phyloP scores from a whole-genome alignment of 2,797 vertebrate species.

The Urocyon cinereoargenteus region DNA sequence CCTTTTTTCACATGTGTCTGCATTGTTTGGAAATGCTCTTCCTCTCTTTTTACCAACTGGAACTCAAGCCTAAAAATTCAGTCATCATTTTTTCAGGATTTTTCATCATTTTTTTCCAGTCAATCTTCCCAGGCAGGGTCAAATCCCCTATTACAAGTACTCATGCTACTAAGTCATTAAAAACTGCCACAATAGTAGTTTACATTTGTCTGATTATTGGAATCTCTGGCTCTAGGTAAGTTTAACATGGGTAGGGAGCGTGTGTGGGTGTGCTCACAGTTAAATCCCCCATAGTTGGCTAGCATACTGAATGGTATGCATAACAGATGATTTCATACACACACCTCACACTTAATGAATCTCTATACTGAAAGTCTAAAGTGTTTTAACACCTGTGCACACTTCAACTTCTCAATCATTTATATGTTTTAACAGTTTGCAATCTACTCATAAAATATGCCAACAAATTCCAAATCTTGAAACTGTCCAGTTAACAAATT shows the following conservation, averaged over 20 bases:
- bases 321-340: not conserved
- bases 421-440: not conserved
- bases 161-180: not conserved
- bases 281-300: not conserved
- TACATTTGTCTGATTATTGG: not conserved
- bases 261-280: not conserved
- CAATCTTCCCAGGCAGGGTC: not conserved
- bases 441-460: not conserved
- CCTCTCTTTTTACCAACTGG: not conserved
- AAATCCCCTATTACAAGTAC: not conserved
- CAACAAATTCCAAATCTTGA: conserved; percentile 21
- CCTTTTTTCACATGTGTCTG: not conserved
- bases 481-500: not conserved
- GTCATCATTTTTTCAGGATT: not conserved
- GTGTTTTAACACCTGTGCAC: not conserved
- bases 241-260: not conserved
- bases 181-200: not conserved
- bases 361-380: not conserved
- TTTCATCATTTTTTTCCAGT: not conserved
- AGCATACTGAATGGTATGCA: not conserved
- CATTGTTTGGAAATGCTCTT: not conserved
- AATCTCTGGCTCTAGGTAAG: not conserved
- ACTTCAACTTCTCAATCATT: not conserved
- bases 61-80: conserved; percentile 2
- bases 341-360: not conserved